A percentile compares a stretch with the other conserved stretches of the same genome.
Evolutionary conservation across 2,888 invertebrate species (phyloP).

Genomic region (Idaea dimidiata): DNA sequence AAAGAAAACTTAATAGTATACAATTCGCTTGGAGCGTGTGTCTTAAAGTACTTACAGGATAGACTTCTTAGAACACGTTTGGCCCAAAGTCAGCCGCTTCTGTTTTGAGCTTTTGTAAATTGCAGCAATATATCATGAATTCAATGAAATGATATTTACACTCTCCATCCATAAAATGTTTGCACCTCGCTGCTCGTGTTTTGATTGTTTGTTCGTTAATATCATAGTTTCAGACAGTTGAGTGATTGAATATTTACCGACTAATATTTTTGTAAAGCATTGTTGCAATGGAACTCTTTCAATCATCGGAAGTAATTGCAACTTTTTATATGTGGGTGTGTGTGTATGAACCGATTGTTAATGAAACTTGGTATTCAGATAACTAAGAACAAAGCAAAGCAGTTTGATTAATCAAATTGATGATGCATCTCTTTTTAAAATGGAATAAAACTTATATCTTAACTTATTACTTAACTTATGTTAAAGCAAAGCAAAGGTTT

Average conservation of each 20-base stretch:
- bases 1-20: slow-evolving; percentile 50
- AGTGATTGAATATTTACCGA: neutral
- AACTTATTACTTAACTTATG: too few relatives aligned
- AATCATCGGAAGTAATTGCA: neutral
- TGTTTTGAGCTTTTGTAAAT: slow-evolving; percentile 8
- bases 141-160: neutral
- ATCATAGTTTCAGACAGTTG: neutral
- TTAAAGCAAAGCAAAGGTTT: too few relatives aligned
- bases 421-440: too few relatives aligned
- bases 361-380: too few relatives aligned
- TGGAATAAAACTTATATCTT: too few relatives aligned
- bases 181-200: neutral
- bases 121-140: slow-evolving; percentile 5
- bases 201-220: neutral
- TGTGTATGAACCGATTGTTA: too few relatives aligned
- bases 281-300: neutral
- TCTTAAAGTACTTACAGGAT: slow-evolving; percentile 20
- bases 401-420: too few relatives aligned
- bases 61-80: slow-evolving; percentile 8
- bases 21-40: slow-evolving; percentile 26
- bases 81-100: slow-evolving; percentile 12
- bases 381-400: too few relatives aligned
- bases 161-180: neutral
- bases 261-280: neutral
- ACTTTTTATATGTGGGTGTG: neutral